Conservation (phyloP, 2,888 invertebrate species). For the Acanthoscelides obtectus region DNA sequence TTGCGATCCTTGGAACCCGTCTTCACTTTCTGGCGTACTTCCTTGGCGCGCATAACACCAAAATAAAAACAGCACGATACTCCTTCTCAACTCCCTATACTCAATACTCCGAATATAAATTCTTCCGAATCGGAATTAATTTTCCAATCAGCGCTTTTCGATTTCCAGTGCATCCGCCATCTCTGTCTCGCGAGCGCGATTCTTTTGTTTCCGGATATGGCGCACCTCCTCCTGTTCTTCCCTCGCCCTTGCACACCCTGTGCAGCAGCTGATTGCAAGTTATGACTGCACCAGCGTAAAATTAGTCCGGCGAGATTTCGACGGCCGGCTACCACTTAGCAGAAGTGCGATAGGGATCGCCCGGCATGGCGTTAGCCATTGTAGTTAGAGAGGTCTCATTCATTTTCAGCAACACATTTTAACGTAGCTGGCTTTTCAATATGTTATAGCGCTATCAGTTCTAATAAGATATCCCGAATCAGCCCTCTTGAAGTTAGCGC, state of each 20-base stretch:
- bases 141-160: background rate
- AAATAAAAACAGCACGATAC: background rate
- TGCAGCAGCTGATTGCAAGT: background rate
- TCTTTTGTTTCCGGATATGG: background rate
- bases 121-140: background rate
- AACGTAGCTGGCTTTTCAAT: too few relatives aligned
- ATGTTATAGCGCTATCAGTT: too few relatives aligned
- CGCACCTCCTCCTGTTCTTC: background rate
- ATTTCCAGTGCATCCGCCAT: background rate
- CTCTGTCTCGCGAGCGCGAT: background rate
- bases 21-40: background rate
- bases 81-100: background rate
- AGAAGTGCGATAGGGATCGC: background rate
- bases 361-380: too few relatives aligned
- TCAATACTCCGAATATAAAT: background rate
- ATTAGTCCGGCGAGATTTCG: background rate
- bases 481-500: too few relatives aligned
- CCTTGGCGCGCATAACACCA: background rate
- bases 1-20: too few relatives aligned
- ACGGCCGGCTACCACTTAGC: background rate
- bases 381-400: too few relatives aligned
- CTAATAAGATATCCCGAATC: too few relatives aligned
- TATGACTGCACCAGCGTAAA: background rate
- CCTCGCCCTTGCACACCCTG: too few relatives aligned
- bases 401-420: too few relatives aligned